These are phyloP conservation scores for Actinostola sp. DNA, from an alignment of 92 coral and sea anemone species.

Conservation along the genomic window DNA sequence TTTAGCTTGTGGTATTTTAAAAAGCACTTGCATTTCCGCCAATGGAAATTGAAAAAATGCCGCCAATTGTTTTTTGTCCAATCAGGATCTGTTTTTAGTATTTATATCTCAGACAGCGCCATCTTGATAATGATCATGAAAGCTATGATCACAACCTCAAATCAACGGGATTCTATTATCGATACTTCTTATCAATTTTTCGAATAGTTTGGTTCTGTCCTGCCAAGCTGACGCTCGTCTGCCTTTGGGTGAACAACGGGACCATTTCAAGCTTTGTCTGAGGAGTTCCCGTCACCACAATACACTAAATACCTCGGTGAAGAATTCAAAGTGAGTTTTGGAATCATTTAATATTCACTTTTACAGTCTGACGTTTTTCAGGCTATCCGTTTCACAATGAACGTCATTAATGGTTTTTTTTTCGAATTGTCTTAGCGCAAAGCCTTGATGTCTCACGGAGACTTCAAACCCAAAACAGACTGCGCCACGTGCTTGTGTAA, in stretches of 20 bases:
- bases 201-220: slow-evolving; percentile 7
- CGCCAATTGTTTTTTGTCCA: slow-evolving; percentile 15
- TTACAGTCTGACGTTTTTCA: background rate
- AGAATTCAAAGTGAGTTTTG: too few relatives aligned
- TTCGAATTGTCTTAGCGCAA: background rate
- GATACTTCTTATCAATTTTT: slow-evolving; percentile 3
- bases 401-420: slow-evolving; percentile 12
- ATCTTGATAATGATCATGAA: slow-evolving; percentile 14
- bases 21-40: slow-evolving; percentile 29
- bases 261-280: slow-evolving; percentile 1
- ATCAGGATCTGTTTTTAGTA: slow-evolving; percentile 1
- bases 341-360: background rate
- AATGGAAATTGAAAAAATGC: slow-evolving; percentile 8
- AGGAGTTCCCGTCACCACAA: background rate
- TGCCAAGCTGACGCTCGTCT: background rate
- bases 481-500: slow-evolving; percentile 2
- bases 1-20: too few relatives aligned
- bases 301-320: background rate
- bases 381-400: slow-evolving; percentile 10
- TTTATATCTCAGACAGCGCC: slow-evolving; percentile 16
- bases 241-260: background rate
- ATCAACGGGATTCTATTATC: slow-evolving; percentile 16
- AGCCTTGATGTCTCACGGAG: slow-evolving; percentile 9
- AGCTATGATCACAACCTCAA: slow-evolving; percentile 15
- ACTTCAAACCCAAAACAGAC: slow-evolving; percentile 5